These are phyloP conservation scores for Protonemura montana DNA, from an alignment of 2,888 invertebrate genomes.

Conservation along the genomic window DNA sequence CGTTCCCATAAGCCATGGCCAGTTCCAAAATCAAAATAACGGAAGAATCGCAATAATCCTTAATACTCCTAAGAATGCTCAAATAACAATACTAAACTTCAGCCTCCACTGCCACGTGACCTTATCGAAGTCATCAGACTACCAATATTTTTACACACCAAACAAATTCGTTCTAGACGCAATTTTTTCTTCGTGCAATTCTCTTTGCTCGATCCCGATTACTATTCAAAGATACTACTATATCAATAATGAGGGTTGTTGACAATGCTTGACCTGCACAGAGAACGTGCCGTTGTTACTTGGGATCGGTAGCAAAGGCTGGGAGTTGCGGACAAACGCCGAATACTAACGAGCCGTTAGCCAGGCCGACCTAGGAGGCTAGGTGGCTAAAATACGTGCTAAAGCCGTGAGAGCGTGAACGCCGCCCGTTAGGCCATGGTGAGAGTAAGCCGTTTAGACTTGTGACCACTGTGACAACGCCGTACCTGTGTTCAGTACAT, in stretches of 20 bases:
- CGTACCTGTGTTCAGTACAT: not conserved
- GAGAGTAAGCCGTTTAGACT: not conserved
- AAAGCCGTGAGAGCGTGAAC: not conserved
- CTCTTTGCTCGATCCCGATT: not conserved
- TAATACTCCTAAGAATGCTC: too few species aligned
- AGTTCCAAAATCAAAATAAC: too few species aligned
- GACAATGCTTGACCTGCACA: slow-evolving; percentile 14
- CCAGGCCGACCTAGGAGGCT: not conserved
- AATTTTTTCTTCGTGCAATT: not conserved
- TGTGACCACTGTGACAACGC: not conserved
- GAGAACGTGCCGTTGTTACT: not conserved
- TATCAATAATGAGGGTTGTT: slow-evolving; percentile 7
- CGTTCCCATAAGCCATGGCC: too few species aligned
- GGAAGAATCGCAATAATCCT: too few species aligned
- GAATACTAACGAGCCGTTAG: not conserved
- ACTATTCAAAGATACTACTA: not conserved
- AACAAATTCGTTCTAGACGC: not conserved
- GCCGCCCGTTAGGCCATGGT: not conserved
- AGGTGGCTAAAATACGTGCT: not conserved
- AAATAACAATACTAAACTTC: too few species aligned
- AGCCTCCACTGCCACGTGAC: too few species aligned
- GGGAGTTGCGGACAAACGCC: not conserved
- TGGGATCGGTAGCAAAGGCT: not conserved
- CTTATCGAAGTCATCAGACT: too few species aligned
- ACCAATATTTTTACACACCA: too few species aligned